These are phyloP conservation scores for Plodia interpunctella DNA, from an alignment of 1,140 invertebrate genomes.

Conservation along the genomic window DNA sequence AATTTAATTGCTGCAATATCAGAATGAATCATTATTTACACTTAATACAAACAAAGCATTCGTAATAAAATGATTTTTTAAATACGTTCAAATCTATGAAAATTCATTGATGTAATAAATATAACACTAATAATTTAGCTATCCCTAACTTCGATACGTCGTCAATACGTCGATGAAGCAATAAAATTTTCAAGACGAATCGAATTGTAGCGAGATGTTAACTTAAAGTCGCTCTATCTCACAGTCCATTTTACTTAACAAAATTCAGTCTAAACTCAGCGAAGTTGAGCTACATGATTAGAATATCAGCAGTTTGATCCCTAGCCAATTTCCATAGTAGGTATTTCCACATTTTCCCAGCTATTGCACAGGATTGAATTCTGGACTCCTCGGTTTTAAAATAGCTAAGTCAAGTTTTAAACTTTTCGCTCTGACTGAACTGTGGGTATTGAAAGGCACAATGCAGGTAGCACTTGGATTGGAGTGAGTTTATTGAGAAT, in stretches of 20 bases:
- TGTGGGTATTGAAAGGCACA: neutral
- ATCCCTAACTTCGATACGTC: too few species aligned
- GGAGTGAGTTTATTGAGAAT: neutral
- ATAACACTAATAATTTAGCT: too few species aligned
- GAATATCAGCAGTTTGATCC: conserved; percentile 6
- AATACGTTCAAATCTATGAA: too few species aligned
- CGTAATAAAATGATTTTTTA: too few species aligned
- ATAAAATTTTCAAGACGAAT: neutral
- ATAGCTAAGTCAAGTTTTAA: conserved; percentile 6
- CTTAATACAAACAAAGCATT: too few species aligned
- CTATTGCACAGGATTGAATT: conserved; percentile 3
- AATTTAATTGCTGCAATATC: too few species aligned
- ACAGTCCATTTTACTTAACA: conserved; percentile 2
- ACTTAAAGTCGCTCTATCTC: neutral
- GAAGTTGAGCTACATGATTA: neutral
- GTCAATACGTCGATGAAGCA: too few species aligned
- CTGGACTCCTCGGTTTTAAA: neutral
- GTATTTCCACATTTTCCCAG: neutral
- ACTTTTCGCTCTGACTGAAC: neutral
- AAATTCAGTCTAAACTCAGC: neutral
- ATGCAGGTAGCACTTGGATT: neutral
- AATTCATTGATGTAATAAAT: too few species aligned
- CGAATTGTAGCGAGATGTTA: neutral
- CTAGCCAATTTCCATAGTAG: conserved; percentile 2
- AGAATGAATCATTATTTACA: too few species aligned